Conservation (phyloP, 2,888 invertebrate species). For the Acronicta psi region DNA sequence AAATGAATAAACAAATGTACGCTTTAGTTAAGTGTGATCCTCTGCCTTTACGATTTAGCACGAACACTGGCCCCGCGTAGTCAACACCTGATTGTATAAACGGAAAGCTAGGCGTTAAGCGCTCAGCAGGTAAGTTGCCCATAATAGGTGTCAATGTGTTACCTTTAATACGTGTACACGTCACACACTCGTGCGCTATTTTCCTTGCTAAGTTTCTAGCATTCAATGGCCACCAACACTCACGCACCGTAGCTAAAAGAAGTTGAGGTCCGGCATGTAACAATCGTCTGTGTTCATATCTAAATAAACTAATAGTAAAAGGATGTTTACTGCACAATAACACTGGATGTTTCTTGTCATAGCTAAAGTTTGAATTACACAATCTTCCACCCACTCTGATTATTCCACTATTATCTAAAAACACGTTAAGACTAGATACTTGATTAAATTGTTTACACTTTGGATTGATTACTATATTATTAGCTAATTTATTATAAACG, state of each 20-base stretch:
- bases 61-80: slow-evolving; percentile 10
- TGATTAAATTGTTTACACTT: background rate
- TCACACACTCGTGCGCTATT: background rate
- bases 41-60: slow-evolving; percentile 5
- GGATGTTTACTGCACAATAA: no score
- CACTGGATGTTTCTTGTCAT: no score
- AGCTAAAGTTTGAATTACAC: background rate
- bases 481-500: background rate
- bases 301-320: background rate
- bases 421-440: slow-evolving; percentile 2
- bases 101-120: background rate
- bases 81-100: slow-evolving; percentile 6
- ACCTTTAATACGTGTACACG: slow-evolving; percentile 5
- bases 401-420: slow-evolving; percentile 10
- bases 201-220: background rate
- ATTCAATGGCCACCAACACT: slow-evolving; percentile 12
- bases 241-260: slow-evolving; percentile 7
- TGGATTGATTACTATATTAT: background rate
- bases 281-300: background rate
- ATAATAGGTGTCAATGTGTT: no score
- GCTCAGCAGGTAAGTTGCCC: background rate
- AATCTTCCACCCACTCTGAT: slow-evolving; percentile 28
- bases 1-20: no score
- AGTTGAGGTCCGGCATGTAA: slow-evolving; percentile 12
- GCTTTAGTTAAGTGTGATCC: background rate